Percentiles rank a stretch among this genome's conserved stretches.
Conservation (phyloP, 2,113 vertebrate species). For the Paratilapia polleni region DNA sequence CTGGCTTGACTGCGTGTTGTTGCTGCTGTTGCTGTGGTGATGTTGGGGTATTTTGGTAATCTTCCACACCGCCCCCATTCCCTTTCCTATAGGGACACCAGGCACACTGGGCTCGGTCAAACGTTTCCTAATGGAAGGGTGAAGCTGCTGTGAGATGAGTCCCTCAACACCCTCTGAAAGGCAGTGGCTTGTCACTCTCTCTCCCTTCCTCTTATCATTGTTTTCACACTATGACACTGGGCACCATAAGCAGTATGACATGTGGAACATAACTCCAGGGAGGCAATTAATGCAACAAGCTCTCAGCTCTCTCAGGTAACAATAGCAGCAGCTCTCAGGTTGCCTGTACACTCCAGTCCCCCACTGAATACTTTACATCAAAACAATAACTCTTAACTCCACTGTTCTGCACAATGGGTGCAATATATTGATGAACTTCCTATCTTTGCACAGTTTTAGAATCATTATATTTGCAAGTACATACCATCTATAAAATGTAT, state of each 20-base stretch:
- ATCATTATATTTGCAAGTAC: not conserved
- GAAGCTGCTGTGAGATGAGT: constrained; percentile 24
- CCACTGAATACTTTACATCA: not conserved
- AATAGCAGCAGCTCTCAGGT: constrained; percentile 27
- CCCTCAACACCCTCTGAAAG: constrained; percentile 18
- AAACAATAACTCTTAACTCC: constrained; percentile 25
- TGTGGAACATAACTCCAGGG: constrained; percentile 33
- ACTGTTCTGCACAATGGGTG: not conserved
- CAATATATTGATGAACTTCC: not conserved
- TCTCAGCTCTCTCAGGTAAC: constrained; percentile 21
- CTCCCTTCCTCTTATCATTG: not conserved
- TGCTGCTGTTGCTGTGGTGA: constrained; percentile 33
- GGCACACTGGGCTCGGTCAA: constrained; percentile 40
- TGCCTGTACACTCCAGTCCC: not conserved
- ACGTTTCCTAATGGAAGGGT: constrained; percentile 41
- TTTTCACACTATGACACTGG: constrained; percentile 19
- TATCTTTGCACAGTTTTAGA: not conserved
- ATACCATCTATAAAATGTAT: not conserved
- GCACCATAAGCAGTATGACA: not conserved
- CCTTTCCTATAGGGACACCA: not conserved
- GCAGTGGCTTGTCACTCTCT: not conserved
- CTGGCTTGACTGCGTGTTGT: constrained; percentile 38
- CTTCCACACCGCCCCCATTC: constrained; percentile 1
- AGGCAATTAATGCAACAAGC: constrained; percentile 53
- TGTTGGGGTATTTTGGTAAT: constrained; percentile 45